Conservation (phyloP, 2,797 vertebrate genomes). For the Chiloscyllium punctatum region DNA sequence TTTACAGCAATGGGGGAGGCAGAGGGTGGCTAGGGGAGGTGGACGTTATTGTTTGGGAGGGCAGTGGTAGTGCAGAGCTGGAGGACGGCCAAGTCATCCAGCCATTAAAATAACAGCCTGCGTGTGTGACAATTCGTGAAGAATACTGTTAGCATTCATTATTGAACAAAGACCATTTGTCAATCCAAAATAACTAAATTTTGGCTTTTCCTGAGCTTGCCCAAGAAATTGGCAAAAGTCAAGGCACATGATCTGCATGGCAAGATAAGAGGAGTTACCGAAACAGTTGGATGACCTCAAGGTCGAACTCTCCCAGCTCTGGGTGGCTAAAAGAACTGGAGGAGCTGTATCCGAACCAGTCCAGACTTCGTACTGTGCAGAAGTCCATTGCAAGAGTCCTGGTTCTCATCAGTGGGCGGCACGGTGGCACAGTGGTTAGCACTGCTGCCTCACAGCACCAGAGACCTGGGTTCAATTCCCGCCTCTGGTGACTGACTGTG, state of each 20-base stretch:
- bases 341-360: conserved; percentile 90
- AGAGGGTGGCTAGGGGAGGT: no score
- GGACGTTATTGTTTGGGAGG: no score
- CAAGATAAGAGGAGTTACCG: conserved; percentile 96
- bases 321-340: conserved; percentile 92
- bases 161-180: not conserved
- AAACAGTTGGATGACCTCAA: conserved; percentile 95
- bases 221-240: conserved; percentile 72
- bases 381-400: conserved; percentile 94
- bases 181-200: not conserved
- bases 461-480: no score
- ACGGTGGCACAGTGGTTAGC: no score
- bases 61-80: not conserved
- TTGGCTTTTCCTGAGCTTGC: no score
- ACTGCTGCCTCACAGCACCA: no score
- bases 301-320: conserved; percentile 89
- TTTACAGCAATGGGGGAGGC: no score
- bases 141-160: not conserved
- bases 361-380: conserved; percentile 92
- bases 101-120: not conserved
- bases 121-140: not conserved
- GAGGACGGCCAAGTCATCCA: not conserved
- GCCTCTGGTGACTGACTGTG: no score
- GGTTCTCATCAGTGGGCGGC: conserved; percentile 94
- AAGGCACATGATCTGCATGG: conserved; percentile 93